These are phyloP conservation scores for Lepus americanus DNA, from an alignment of 2,113 vertebrate genomes.

Conservation along the genomic window DNA sequence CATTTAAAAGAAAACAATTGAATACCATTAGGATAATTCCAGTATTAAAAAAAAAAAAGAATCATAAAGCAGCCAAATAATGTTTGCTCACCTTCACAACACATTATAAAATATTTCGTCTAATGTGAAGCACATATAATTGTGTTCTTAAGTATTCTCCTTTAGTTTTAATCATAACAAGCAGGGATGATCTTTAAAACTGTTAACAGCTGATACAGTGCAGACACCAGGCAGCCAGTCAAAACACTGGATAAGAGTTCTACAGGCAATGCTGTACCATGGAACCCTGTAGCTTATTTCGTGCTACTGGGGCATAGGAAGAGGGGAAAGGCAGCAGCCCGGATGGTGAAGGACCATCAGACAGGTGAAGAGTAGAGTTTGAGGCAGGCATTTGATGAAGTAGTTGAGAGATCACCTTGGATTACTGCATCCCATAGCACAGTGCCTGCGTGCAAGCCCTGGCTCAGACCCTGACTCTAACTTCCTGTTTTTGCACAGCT, in stretches of 20 bases:
- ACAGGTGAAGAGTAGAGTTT: background rate
- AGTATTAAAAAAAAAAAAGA: slow-evolving; percentile 77
- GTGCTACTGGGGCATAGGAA: fast-evolving
- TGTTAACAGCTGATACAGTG: background rate
- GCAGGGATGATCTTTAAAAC: background rate
- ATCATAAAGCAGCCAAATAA: slow-evolving; percentile 78
- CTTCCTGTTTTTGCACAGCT: no score
- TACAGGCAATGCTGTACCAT: background rate
- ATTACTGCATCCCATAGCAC: no score
- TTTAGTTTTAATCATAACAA: slow-evolving; percentile 43
- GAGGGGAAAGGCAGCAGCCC: fast-evolving
- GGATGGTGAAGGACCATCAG: background rate
- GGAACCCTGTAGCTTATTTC: background rate
- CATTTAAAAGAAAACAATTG: slow-evolving; percentile 77
- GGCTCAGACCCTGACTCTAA: no score
- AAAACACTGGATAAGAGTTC: background rate
- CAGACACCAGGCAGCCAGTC: background rate
- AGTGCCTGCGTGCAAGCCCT: no score
- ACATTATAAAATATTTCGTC: slow-evolving; percentile 60
- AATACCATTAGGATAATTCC: slow-evolving; percentile 71
- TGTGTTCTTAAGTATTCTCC: slow-evolving; percentile 76
- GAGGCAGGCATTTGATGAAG: no score
- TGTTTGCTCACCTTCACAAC: slow-evolving; percentile 75
- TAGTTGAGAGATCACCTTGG: no score
- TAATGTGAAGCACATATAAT: slow-evolving; percentile 69